Evolutionary conservation across 2,888 invertebrate genomes (phyloP), one percentile per base, ranked within the genome.

Genomic region (Amiota mariae): DNA sequence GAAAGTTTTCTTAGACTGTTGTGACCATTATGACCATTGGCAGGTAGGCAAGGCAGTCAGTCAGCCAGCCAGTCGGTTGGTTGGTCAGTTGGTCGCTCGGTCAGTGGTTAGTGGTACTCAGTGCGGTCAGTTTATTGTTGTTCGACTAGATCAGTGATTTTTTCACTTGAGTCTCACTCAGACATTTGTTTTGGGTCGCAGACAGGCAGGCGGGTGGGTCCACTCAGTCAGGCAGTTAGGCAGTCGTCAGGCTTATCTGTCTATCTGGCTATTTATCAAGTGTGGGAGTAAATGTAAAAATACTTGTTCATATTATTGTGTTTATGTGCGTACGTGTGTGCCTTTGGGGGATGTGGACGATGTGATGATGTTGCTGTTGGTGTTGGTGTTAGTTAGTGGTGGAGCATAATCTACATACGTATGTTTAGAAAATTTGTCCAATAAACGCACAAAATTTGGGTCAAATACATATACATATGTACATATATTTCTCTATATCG

Each of bases 361-460:
- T n/a, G 12, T 12, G 3, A 54, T n/a, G n/a, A 8, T 12, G 51
- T 1, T 13, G 51, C 4, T 51, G 4, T 1, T 11, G 51, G 1
- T n/a, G n/a, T n/a, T n/a, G n/a, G n/a, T n/a, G n/a, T n/a, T n/a
- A n/a, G n/a, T 54, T 36, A 6, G 36, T 15, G 59, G 63, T 63
- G 46, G 13, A 13, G 63, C 46, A 18, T 59, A 18, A 10, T 54
- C 15, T 18, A n/a, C n/a, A n/a, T n/a, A n/a, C n/a, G n/a, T 59
- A 18, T 59, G 59, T 63, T 36, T 46, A 63, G 8, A 63, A 63
- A 8, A n/a, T 59, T 36, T 63, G 46, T 36, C 63, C 63, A 63
- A 63, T 36, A 63, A 63, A 36, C 24, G 36, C 3, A 59, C 13
- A 13, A 63, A 63, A 63, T 36, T 63, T 63, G 46, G 63, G 63